Percentiles rank a stretch among this genome's conserved stretches.
Evolutionary conservation across 2,888 invertebrate genomes (phyloP).

Genomic region (Linnaemya vulpina): DNA sequence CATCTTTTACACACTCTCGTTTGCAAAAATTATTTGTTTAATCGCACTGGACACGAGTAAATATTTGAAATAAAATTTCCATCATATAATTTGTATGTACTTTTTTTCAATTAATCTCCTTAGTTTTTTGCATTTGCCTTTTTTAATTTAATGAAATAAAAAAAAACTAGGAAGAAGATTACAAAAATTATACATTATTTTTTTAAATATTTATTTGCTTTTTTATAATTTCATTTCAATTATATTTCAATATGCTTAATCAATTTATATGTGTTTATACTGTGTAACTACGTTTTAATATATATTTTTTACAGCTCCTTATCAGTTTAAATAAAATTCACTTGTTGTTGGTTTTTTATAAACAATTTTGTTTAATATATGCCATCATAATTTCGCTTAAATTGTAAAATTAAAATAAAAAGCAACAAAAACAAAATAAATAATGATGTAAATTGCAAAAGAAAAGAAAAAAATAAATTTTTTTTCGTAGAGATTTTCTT

Average conservation of each 20-base stretch:
- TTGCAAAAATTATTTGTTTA: conserved; percentile 13
- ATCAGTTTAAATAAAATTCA: conserved; percentile 63
- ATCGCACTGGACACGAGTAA: conserved; percentile 25
- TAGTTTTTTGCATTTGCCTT: conserved; percentile 10
- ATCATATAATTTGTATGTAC: conserved; percentile 1
- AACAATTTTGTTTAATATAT: conserved; percentile 48
- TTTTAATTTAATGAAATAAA: conserved; percentile 17
- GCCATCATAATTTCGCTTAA: conserved; percentile 62
- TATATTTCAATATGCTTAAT: conserved; percentile 59
- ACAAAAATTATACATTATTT: conserved; percentile 22
- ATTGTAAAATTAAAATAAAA: conserved; percentile 56
- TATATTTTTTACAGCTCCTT: conserved; percentile 69
- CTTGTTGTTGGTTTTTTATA: conserved; percentile 21
- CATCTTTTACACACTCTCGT: conserved; percentile 3
- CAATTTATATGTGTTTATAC: conserved; percentile 63
- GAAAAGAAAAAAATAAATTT: conserved; percentile 44
- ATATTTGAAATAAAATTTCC: conserved; percentile 42
- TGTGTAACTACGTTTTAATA: conserved; percentile 71
- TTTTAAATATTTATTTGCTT: conserved; percentile 36
- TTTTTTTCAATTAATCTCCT: conserved; percentile 10
- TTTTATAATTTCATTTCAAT: conserved; percentile 41
- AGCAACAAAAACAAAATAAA: conserved; percentile 22
- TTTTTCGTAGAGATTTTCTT: conserved; percentile 33
- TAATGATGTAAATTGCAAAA: conserved; percentile 55
- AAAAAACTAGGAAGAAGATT: conserved; percentile 58